phyloP scores from a whole-genome alignment of 2,888 invertebrate species.

The Lathronympha strigana region DNA sequence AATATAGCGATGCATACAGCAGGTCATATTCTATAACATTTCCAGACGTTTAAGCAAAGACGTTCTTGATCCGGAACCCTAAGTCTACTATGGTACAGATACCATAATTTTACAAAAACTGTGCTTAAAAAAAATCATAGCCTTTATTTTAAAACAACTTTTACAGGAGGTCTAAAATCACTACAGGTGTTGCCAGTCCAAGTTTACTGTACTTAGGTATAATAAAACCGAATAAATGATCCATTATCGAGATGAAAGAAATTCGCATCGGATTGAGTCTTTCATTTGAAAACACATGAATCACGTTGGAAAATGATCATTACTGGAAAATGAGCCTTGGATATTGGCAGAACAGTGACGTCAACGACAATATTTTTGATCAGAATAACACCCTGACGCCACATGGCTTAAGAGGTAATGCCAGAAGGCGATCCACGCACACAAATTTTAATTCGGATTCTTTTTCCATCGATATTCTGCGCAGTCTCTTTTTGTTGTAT shows the following conservation, averaged over 20 bases:
- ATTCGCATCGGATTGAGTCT: conserved; percentile 21
- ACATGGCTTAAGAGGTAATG: background rate
- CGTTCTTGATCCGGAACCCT: too few relatives aligned
- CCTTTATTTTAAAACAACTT: background rate
- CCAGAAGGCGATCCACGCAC: background rate
- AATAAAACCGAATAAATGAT: conserved; percentile 23
- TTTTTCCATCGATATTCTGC: too few relatives aligned
- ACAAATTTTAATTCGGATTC: background rate
- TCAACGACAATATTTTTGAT: background rate
- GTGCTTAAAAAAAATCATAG: too few relatives aligned
- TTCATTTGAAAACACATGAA: conserved; percentile 29
- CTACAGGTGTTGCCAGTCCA: background rate
- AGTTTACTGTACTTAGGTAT: background rate
- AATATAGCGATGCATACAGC: too few relatives aligned
- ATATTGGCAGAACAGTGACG: conserved; percentile 11
- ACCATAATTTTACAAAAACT: too few relatives aligned
- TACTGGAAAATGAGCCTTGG: conserved; percentile 22
- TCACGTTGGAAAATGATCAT: conserved; percentile 30
- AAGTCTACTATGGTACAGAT: too few relatives aligned
- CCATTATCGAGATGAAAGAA: conserved; percentile 28
- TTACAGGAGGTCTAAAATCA: conserved; percentile 1
- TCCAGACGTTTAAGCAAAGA: too few relatives aligned
- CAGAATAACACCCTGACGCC: conserved; percentile 21
- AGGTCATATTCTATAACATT: too few relatives aligned
- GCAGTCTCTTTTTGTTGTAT: too few relatives aligned